A percentile compares a stretch with the other conserved stretches of the same genome.
Evolutionary conservation across 2,797 vertebrate species (phyloP).

Genomic region (Thunnus albacares): DNA sequence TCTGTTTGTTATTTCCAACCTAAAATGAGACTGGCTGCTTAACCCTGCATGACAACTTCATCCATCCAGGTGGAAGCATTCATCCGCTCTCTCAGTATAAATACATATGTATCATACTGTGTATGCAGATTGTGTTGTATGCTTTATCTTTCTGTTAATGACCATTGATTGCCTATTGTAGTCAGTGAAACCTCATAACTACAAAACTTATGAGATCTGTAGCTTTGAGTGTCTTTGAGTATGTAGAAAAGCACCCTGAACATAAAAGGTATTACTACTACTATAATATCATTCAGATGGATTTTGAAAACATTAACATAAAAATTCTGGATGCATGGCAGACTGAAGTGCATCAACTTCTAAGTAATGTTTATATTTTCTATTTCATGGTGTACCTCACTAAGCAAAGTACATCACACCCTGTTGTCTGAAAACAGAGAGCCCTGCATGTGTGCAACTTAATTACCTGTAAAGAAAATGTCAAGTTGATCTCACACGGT

Average conservation of each 20-base stretch:
- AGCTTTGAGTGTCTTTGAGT: too few relatives aligned
- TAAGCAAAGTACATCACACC: conserved; percentile 13
- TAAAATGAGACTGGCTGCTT: too few relatives aligned
- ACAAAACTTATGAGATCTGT: too few relatives aligned
- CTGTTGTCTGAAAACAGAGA: conserved; percentile 27
- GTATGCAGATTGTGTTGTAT: background rate
- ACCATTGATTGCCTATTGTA: background rate
- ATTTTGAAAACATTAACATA: background rate
- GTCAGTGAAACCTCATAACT: too few relatives aligned
- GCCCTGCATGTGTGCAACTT: conserved; percentile 38
- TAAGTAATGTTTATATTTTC: background rate
- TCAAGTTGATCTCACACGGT: conserved; percentile 67
- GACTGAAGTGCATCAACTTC: background rate
- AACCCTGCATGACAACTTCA: too few relatives aligned
- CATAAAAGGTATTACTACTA: too few relatives aligned
- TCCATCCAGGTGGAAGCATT: background rate
- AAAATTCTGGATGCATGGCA: background rate
- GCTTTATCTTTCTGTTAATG: background rate
- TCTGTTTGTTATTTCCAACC: background rate
- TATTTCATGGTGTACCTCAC: background rate
- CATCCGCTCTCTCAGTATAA: background rate
- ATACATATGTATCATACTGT: background rate
- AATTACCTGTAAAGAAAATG: conserved; percentile 59
- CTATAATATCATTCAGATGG: background rate
- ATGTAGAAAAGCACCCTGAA: too few relatives aligned